Evolutionary conservation across 1,140 invertebrate species (phyloP).

Genomic region (Drosophila pseudoananassae): DNA sequence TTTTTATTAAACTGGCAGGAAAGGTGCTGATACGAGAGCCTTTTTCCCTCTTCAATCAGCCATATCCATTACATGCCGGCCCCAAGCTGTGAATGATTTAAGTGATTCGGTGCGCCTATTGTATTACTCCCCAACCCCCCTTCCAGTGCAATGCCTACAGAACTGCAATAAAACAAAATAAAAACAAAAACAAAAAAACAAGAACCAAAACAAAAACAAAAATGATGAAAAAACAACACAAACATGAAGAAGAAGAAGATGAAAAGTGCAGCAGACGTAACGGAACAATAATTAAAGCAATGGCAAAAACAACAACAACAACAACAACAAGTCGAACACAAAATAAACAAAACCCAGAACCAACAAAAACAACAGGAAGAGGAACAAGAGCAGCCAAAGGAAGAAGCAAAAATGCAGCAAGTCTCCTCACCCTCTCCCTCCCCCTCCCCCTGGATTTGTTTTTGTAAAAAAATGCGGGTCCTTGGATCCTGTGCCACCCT

Average conservation of each 20-base stretch:
- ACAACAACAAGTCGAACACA: constrained; percentile 40
- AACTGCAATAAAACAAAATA: constrained; percentile 48
- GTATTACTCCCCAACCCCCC: constrained; percentile 31
- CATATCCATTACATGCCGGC: constrained; percentile 45
- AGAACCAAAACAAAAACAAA: constrained; percentile 51
- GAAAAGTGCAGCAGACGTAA: constrained; percentile 74
- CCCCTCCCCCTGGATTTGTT: constrained; percentile 23
- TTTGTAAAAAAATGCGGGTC: constrained; percentile 28
- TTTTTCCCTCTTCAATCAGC: constrained; percentile 49
- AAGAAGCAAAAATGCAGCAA: constrained; percentile 54
- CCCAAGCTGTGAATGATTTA: constrained; percentile 52
- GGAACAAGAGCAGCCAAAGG: constrained; percentile 38
- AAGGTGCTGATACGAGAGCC: constrained; percentile 5
- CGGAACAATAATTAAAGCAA: constrained; percentile 81
- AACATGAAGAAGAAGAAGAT: constrained; percentile 41
- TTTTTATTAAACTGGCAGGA: neutral
- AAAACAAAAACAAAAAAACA: constrained; percentile 53
- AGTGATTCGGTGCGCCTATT: constrained; percentile 42
- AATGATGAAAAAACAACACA: constrained; percentile 43
- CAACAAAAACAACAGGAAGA: constrained; percentile 56
- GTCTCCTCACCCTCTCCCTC: constrained; percentile 23
- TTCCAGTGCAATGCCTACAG: constrained; percentile 22
- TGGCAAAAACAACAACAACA: constrained; percentile 57
- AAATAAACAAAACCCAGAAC: constrained; percentile 52
- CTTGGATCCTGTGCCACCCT: neutral